phyloP scores from a whole-genome alignment of 2,888 invertebrate species.

The Drosophila bunnanda region DNA sequence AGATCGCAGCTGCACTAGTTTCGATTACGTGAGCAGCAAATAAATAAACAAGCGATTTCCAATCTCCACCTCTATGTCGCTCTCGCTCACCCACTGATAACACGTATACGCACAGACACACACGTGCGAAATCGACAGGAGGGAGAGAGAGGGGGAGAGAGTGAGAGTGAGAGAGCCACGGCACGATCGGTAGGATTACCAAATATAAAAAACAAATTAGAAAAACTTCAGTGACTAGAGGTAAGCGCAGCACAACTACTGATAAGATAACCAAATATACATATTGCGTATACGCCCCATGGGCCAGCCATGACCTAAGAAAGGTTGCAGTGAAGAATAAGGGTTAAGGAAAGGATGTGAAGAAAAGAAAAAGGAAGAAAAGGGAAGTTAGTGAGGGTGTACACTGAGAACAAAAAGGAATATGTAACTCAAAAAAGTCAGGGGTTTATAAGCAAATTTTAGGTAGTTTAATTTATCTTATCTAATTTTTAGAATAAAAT shows the following conservation, averaged over 20 bases:
- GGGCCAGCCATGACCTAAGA: conserved; percentile 23
- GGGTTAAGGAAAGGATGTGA: background rate
- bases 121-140: conserved; percentile 6
- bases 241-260: conserved; percentile 22
- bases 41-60: conserved; percentile 35
- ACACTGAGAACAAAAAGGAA: background rate
- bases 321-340: background rate
- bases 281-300: conserved; percentile 37
- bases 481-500: background rate
- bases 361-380: background rate
- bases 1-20: conserved; percentile 40
- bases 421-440: background rate
- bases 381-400: background rate
- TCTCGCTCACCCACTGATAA: conserved; percentile 35
- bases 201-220: conserved; percentile 14
- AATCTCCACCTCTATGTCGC: conserved; percentile 1
- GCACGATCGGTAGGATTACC: conserved; percentile 28
- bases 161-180: conserved; percentile 12
- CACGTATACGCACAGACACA: background rate
- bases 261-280: conserved; percentile 60
- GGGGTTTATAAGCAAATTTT: background rate
- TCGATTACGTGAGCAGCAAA: conserved; percentile 48
- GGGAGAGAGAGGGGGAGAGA: background rate
- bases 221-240: conserved; percentile 21
- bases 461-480: background rate